These are phyloP conservation scores for Drosophila setosimentum DNA, from an alignment of 2,888 invertebrate genomes.

Conservation along the genomic window DNA sequence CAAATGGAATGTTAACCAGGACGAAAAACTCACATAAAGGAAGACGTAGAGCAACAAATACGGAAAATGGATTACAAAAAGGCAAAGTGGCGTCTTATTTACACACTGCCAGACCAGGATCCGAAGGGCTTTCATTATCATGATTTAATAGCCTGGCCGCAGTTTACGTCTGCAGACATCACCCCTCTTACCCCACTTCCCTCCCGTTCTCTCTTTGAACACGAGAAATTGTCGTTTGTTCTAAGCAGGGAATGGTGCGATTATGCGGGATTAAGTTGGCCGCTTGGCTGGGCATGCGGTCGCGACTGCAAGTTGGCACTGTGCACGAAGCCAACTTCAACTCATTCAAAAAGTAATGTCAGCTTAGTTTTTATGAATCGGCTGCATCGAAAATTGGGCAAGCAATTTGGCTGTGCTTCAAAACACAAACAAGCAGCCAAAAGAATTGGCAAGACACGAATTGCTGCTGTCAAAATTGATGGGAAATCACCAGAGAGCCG, in stretches of 20 bases:
- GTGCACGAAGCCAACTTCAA: slow-evolving; percentile 6
- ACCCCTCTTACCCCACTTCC: background rate
- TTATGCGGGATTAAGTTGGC: slow-evolving; percentile 58
- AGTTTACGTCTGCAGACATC: slow-evolving; percentile 26
- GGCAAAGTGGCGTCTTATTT: slow-evolving; percentile 35
- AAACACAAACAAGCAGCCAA: slow-evolving; percentile 4
- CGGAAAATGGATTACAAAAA: slow-evolving; percentile 33
- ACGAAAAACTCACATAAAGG: slow-evolving; percentile 46
- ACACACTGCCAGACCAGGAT: slow-evolving; percentile 6
- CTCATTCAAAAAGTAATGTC: slow-evolving; percentile 40
- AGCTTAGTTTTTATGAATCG: slow-evolving; percentile 20
- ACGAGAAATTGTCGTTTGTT: slow-evolving; percentile 44
- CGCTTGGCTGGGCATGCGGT: slow-evolving; percentile 4
- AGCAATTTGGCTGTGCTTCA: slow-evolving; percentile 4
- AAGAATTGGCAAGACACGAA: background rate
- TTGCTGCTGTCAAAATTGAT: slow-evolving; percentile 18
- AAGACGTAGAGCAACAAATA: slow-evolving; percentile 3
- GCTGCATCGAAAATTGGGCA: slow-evolving; percentile 13
- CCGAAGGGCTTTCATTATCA: slow-evolving; percentile 25
- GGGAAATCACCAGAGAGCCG: slow-evolving; percentile 5
- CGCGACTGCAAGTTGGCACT: slow-evolving; percentile 26
- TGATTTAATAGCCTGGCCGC: slow-evolving; percentile 50
- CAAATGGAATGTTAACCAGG: slow-evolving; percentile 15
- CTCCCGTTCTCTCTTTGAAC: background rate
- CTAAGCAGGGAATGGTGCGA: slow-evolving; percentile 53